Evolutionary conservation across 2,113 vertebrate genomes (phyloP).

Genomic region (Natator depressus): DNA sequence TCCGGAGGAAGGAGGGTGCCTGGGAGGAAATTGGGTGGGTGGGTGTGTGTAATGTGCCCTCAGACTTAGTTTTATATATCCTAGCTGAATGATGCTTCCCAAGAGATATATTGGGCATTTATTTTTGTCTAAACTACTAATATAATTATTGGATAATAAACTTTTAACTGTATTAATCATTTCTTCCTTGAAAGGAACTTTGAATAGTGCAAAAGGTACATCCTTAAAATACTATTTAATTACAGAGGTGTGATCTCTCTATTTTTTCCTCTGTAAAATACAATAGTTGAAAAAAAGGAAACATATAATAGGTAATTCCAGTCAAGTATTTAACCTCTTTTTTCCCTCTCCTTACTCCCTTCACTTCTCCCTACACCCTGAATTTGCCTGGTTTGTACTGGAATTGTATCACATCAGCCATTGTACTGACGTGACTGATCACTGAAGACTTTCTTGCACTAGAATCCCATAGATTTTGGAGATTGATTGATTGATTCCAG

Average conservation of each 20-base stretch:
- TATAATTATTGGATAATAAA: conserved; percentile 62
- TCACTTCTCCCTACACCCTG: background rate
- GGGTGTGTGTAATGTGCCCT: background rate
- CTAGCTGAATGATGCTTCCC: conserved; percentile 24
- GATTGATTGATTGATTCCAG: background rate
- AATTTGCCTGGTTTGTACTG: conserved; percentile 4
- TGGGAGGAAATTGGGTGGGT: background rate
- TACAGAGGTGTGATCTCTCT: rapidly evolving
- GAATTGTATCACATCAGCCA: rapidly evolving
- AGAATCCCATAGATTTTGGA: background rate
- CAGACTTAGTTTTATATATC: background rate
- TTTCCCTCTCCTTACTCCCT: background rate
- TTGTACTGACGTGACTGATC: background rate
- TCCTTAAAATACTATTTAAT: background rate
- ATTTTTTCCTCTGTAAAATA: background rate
- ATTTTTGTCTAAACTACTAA: conserved; percentile 27
- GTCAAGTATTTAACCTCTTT: background rate
- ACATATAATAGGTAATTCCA: background rate
- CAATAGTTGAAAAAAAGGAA: background rate
- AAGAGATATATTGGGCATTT: conserved; percentile 55
- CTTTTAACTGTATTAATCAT: conserved; percentile 67
- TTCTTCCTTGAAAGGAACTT: conserved; percentile 52
- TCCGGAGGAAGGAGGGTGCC: conserved; percentile 45
- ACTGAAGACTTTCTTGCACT: background rate
- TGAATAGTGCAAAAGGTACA: background rate